Conservation (phyloP, 2,113 vertebrate species). For the Pollachius pollachius region DNA sequence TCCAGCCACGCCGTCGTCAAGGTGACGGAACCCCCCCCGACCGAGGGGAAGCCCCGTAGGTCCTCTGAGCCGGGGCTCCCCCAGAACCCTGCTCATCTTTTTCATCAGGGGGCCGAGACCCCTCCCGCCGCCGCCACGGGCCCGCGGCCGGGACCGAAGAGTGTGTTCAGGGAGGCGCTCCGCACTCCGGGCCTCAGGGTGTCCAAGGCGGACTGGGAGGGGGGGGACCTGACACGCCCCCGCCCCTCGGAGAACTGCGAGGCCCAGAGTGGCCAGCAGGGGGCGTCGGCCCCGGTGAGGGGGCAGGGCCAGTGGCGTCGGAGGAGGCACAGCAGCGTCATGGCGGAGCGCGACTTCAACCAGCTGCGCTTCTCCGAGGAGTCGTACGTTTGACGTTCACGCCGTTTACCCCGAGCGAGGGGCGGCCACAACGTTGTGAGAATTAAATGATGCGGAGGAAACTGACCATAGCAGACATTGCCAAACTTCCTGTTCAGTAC, state of each 20-base stretch:
- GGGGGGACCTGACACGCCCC: slow-evolving; percentile 38
- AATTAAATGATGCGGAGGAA: too few relatives aligned
- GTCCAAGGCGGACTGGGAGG: slow-evolving; percentile 32
- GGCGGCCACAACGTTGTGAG: too few relatives aligned
- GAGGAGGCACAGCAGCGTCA: slow-evolving; percentile 69
- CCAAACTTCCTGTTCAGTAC: too few relatives aligned
- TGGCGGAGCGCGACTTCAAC: slow-evolving; percentile 74
- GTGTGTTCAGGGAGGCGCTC: slow-evolving; percentile 27
- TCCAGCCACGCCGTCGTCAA: slow-evolving; percentile 40
- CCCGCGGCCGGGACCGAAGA: slow-evolving; percentile 22
- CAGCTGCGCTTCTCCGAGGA: slow-evolving; percentile 80
- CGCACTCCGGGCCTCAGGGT: slow-evolving; percentile 57
- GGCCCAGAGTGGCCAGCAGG: slow-evolving; percentile 64
- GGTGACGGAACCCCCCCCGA: slow-evolving; percentile 20
- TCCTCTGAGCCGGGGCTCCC: slow-evolving; percentile 44
- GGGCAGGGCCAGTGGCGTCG: slow-evolving; percentile 66
- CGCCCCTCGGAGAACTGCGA: slow-evolving; percentile 61
- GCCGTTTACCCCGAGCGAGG: too few relatives aligned
- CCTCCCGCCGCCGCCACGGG: slow-evolving; percentile 19
- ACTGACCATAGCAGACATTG: too few relatives aligned
- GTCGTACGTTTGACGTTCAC: slow-evolving; percentile 59
- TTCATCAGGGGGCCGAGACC: neutral
- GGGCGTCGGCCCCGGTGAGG: slow-evolving; percentile 66
- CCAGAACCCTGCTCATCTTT: neutral
- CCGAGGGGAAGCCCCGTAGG: slow-evolving; percentile 37